Base-by-base conservation (phyloP, 2,797 vertebrate species). In the Fringilla coelebs region DNA sequence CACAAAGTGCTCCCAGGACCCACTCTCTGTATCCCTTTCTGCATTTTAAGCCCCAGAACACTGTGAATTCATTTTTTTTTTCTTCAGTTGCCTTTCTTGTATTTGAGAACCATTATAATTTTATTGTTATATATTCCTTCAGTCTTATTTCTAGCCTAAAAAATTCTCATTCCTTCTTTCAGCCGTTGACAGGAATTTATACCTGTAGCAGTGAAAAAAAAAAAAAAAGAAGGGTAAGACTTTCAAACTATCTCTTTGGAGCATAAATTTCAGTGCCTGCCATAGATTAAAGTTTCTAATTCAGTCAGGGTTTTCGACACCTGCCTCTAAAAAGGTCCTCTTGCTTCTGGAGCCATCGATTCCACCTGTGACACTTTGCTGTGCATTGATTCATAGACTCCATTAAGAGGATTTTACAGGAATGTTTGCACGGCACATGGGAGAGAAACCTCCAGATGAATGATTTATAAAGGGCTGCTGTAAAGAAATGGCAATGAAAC, bases 391-490 rank as follows among this genome's bases (percentile, higher is more conserved):
- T 95, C 94, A 91, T 77, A 32, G 85, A 83, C 77, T 82, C 81
- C 83, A 92, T 79, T 89, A 86, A 60, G 66, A 66, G 55, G 68
- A 73, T 89, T 96, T 94, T 89, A 91, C 75, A 95, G 86, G 73
- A 95, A 90, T 75, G 55, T 92, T 92, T 93, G 79, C 84, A 68
- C 0, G 16, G 65, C 54, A 66, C 71, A 32, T 58, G 55, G 60
- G 41, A 88, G 80, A 68, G 52, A 84, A 90, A 67, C 89, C 57
- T 92, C 57, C 29, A 52, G 67, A 52, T 84, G 60, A 94, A 82
- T 73, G 85, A 81, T 94, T 91, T 87, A 89, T 45, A 52, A 84
- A 66, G 34, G 40, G n/a, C 62, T 63, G 71, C 34, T 90, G 43
- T 20, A 93, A 92, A 73, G 89, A 87, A 90, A 61, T 57, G 75